Conservation (phyloP, 1,140 invertebrate species). For the Gonatopus flavifemur region DNA sequence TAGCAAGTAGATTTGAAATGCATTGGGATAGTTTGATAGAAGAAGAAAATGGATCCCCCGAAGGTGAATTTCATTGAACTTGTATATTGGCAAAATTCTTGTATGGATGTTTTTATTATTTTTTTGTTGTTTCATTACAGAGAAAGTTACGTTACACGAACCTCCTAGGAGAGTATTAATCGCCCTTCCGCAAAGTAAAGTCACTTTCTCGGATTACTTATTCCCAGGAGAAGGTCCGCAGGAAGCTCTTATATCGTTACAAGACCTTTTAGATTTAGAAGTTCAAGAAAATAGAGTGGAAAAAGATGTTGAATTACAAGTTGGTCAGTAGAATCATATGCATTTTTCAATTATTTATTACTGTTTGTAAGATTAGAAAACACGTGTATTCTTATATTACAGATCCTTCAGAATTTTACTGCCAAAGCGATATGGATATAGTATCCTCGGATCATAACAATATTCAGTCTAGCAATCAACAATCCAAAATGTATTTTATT, state of each 20-base stretch:
- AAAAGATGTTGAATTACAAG: slow-evolving; percentile 69
- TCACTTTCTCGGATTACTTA: slow-evolving; percentile 80
- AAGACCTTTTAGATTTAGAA: slow-evolving; percentile 72
- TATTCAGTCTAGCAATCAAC: slow-evolving; percentile 56
- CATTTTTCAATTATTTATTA: slow-evolving; percentile 1
- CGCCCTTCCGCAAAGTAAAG: slow-evolving; percentile 63
- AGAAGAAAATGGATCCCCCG: slow-evolving; percentile 69
- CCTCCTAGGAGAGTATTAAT: slow-evolving; percentile 77
- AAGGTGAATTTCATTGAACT: slow-evolving; percentile 54
- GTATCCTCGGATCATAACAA: slow-evolving; percentile 56
- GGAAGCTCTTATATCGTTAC: slow-evolving; percentile 72
- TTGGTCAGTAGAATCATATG: slow-evolving; percentile 39
- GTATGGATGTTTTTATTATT: slow-evolving; percentile 2
- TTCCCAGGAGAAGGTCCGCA: slow-evolving; percentile 79
- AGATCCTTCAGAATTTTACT: slow-evolving; percentile 69
- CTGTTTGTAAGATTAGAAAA: not conserved
- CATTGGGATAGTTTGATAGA: slow-evolving; percentile 84
- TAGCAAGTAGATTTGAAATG: slow-evolving; percentile 77
- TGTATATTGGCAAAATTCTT: slow-evolving; percentile 13
- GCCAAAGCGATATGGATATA: slow-evolving; percentile 58
- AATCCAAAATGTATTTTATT: slow-evolving; percentile 60
- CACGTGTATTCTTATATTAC: slow-evolving; percentile 22
- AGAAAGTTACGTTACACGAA: slow-evolving; percentile 73
- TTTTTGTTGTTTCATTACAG: slow-evolving; percentile 42
- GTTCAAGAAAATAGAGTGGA: slow-evolving; percentile 68